These are phyloP conservation scores for Antechinus stuartii DNA, from an alignment of 2,113 vertebrate species.

Conservation along the genomic window DNA sequence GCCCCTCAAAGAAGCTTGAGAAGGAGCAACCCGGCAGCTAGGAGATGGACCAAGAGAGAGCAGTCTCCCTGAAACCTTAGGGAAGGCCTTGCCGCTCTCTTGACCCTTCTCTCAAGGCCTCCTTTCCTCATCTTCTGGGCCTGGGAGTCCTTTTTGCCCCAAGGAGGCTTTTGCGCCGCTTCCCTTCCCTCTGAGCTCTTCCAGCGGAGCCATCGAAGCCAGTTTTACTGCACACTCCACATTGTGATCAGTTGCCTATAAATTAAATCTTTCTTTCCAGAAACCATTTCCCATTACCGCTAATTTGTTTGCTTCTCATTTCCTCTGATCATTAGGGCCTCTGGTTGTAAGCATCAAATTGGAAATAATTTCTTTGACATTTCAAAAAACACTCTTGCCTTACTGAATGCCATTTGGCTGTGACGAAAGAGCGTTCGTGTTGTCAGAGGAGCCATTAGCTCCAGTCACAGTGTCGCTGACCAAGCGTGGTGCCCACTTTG, in stretches of 20 bases:
- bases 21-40: slow-evolving; percentile 1
- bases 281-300: slow-evolving; percentile 79
- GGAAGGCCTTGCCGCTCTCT: background rate
- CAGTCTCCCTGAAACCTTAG: slow-evolving; percentile 12
- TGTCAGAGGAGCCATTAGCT: slow-evolving; percentile 75
- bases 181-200: slow-evolving; percentile 44
- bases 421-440: slow-evolving; percentile 71
- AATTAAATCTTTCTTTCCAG: slow-evolving; percentile 79
- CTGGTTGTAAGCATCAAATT: slow-evolving; percentile 77
- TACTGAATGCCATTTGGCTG: slow-evolving; percentile 77
- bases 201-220: slow-evolving; percentile 65
- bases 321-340: slow-evolving; percentile 76
- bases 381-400: slow-evolving; percentile 71
- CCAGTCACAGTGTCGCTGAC: slow-evolving; percentile 80
- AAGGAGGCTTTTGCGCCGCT: slow-evolving; percentile 65
- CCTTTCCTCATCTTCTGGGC: background rate
- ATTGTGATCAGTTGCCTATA: slow-evolving; percentile 74
- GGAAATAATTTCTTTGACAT: slow-evolving; percentile 80
- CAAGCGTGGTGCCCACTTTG: slow-evolving; percentile 67
- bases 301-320: slow-evolving; percentile 82
- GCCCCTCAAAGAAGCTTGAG: slow-evolving; percentile 26
- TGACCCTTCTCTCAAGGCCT: background rate
- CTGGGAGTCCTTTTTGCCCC: slow-evolving; percentile 39
- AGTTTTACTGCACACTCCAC: slow-evolving; percentile 68
- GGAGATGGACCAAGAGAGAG: background rate